Conservation (phyloP, 2,888 invertebrate species). For the Galerucella calmariensis region DNA sequence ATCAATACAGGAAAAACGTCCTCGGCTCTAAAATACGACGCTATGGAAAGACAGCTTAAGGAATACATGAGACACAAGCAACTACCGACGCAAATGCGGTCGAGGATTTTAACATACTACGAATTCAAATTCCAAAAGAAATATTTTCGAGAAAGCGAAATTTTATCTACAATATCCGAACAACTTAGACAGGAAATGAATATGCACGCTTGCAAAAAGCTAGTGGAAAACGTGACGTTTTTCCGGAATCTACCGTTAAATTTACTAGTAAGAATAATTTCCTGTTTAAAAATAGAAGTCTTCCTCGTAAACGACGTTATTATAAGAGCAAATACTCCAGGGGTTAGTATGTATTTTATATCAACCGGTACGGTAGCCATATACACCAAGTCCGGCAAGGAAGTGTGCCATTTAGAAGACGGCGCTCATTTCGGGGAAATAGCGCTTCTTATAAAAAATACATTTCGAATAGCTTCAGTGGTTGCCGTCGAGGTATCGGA, state of each 20-base stretch:
- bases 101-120: slow-evolving; percentile 70
- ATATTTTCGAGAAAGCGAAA: slow-evolving; percentile 70
- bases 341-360: slow-evolving; percentile 71
- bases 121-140: slow-evolving; percentile 70
- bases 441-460: slow-evolving; percentile 61
- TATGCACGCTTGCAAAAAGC: slow-evolving; percentile 68
- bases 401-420: slow-evolving; percentile 69
- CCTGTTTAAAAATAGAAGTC: slow-evolving; percentile 66
- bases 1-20: slow-evolving; percentile 62
- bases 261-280: slow-evolving; percentile 66
- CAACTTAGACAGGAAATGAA: slow-evolving; percentile 66
- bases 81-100: slow-evolving; percentile 67
- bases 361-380: slow-evolving; percentile 69
- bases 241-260: slow-evolving; percentile 67
- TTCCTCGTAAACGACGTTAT: slow-evolving; percentile 69
- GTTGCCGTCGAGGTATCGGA: slow-evolving; percentile 64
- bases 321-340: slow-evolving; percentile 66
- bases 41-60: slow-evolving; percentile 68
- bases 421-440: slow-evolving; percentile 69
- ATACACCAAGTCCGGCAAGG: slow-evolving; percentile 65
- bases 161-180: slow-evolving; percentile 69
- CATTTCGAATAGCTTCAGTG: slow-evolving; percentile 61
- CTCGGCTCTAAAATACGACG: slow-evolving; percentile 65
- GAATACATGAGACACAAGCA: slow-evolving; percentile 72
- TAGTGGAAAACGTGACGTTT: slow-evolving; percentile 69